These are phyloP conservation scores for Botia kubotai DNA, from an alignment of 2,797 vertebrate species.

Conservation along the genomic window DNA sequence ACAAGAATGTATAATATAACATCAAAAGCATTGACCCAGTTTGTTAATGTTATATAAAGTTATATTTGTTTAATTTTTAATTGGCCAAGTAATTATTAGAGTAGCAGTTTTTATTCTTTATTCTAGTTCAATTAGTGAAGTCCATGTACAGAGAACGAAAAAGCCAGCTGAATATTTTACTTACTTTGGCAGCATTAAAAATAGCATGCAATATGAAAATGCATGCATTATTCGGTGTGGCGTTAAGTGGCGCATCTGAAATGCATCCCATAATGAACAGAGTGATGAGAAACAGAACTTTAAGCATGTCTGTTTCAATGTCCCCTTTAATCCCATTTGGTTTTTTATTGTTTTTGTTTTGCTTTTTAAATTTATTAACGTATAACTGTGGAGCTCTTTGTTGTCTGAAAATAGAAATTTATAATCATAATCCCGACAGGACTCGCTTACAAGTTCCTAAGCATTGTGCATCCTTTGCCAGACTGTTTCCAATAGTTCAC, in stretches of 20 bases:
- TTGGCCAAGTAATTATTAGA: constrained; percentile 58
- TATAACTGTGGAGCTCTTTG: background rate
- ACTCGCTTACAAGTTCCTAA: background rate
- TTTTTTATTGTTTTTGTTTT: constrained; percentile 23
- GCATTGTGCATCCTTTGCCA: background rate
- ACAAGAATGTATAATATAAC: constrained; percentile 42
- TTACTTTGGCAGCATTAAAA: constrained; percentile 52
- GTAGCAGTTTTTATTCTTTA: constrained; percentile 55
- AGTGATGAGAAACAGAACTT: background rate
- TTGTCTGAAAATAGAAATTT: background rate
- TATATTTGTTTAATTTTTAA: constrained; percentile 59
- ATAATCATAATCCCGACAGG: background rate
- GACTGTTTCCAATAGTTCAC: background rate
- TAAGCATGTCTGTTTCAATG: background rate
- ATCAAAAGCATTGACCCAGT: constrained; percentile 59
- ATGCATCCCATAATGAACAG: background rate
- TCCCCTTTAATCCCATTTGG: background rate
- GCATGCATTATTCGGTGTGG: constrained; percentile 42
- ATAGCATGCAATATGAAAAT: constrained; percentile 50
- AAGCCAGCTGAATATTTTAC: constrained; percentile 53
- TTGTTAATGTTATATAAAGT: constrained; percentile 39
- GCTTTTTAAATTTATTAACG: background rate
- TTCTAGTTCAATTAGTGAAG: constrained; percentile 54
- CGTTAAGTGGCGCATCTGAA: background rate
- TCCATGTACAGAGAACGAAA: constrained; percentile 50